Base-by-base conservation (phyloP, 2,797 vertebrate species). In the Petrocephalus sullivani region DNA sequence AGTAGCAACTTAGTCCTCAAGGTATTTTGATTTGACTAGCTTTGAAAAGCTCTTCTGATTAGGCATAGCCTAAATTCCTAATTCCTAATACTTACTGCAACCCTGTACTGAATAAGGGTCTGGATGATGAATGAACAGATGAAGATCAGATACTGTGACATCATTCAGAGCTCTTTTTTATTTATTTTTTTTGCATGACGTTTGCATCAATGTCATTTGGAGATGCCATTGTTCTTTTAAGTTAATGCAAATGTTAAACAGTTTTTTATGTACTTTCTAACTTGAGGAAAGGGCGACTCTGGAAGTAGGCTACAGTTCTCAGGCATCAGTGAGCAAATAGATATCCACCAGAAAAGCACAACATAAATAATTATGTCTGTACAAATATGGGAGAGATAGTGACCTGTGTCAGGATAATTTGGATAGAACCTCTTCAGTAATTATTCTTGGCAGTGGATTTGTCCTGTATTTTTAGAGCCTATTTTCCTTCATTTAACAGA, bases 251-350 rank as follows among this genome's bases (percentile, higher is more conserved):
- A 85, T 87, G 83, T 87, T 88, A 90, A 91, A 91, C 88, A 89
- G 87, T 86, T 3, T 88, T 92, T 89, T 28, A 90, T 51, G 87
- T 87, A 67, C 85, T 86, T 46, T 90, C 85, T 85, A 81, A 90
- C 88, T 85, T 88, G 9, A 81, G 78, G 4, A 0, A 21, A 85
- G 12, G 53, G 33, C 16, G 37, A n/a, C 16, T 2, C 4, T 33
- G 1, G 57, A 46, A 16, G 19, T 41, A 28, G 60, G 8, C 8
- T 10, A n/a, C 84, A 88, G 71, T 88, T 86, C 87, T 91, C 91
- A 87, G 89, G 88, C 90, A 91, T 90, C 87, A 88, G 89, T 90
- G 88, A 87, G 82, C 71, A 37, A 87, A 75, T 64, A 58, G 61
- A 88, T 83, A 60, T 60, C 14, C 67, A 19, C 9, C 21, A 23